Evolutionary conservation across 2,888 invertebrate species (phyloP).

Genomic region (Tribolium freemani): DNA sequence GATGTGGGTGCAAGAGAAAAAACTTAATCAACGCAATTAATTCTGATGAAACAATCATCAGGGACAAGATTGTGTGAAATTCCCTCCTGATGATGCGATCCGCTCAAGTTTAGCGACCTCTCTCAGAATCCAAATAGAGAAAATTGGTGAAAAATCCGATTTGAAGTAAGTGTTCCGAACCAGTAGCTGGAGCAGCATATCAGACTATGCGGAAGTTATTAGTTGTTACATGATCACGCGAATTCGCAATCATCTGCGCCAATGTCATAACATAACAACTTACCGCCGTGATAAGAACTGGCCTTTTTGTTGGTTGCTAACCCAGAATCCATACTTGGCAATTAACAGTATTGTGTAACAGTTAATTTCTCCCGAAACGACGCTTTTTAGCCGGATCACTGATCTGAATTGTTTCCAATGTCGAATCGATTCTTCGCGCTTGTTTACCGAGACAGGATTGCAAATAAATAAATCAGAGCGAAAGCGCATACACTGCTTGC

Average conservation of each 20-base stretch:
- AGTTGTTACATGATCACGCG: constrained; percentile 25
- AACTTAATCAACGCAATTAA: background rate
- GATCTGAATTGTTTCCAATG: constrained; percentile 14
- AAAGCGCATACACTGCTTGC: constrained; percentile 4
- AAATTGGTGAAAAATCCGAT: background rate
- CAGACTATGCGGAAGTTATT: constrained; percentile 23
- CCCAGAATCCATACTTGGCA: constrained; percentile 13
- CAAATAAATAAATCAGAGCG: constrained; percentile 37
- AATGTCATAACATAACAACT: background rate
- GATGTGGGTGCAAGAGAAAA: background rate
- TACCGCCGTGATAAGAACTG: background rate
- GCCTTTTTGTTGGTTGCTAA: constrained; percentile 2
- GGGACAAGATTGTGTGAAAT: background rate
- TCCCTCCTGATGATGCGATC: background rate
- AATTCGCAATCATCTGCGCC: constrained; percentile 12
- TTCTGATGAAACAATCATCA: background rate
- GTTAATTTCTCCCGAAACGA: constrained; percentile 18
- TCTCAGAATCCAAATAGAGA: background rate
- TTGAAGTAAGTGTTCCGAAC: background rate
- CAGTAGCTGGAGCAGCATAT: constrained; percentile 3
- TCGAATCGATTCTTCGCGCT: constrained; percentile 28
- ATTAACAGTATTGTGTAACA: constrained; percentile 32
- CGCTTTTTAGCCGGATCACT: constrained; percentile 15
- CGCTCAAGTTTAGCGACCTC: background rate
- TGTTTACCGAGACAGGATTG: constrained; percentile 17